phyloP scores from a whole-genome alignment of 2,888 invertebrate genomes.

The Lasioglossum marginatum region DNA sequence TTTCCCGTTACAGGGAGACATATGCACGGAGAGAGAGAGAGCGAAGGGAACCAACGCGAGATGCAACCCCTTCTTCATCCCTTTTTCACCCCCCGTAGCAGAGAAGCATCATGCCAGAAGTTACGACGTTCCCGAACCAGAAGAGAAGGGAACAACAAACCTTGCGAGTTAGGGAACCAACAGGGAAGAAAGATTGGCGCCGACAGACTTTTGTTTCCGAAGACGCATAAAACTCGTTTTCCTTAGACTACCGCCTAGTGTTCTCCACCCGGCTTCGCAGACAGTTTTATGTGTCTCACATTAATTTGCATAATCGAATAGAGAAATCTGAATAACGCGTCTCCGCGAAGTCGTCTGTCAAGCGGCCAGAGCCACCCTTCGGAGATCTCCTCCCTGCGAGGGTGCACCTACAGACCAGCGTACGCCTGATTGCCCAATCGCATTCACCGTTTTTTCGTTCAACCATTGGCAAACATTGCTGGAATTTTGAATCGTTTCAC shows the following conservation, averaged over 20 bases:
- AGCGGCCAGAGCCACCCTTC: conserved; percentile 28
- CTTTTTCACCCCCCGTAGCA: background rate
- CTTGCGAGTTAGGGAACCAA: conserved; percentile 28
- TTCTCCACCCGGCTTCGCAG: conserved; percentile 65
- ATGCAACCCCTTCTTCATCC: background rate
- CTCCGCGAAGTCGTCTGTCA: conserved; percentile 60
- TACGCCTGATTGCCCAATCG: conserved; percentile 60
- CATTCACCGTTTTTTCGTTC: background rate
- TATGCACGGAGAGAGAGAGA: conserved; percentile 65
- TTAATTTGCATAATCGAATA: conserved; percentile 84
- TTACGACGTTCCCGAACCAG: conserved; percentile 60
- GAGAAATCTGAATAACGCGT: conserved; percentile 82
- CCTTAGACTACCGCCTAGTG: conserved; percentile 17
- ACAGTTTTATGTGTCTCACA: conserved; percentile 82
- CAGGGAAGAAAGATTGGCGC: conserved; percentile 75
- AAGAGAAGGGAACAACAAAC: conserved; percentile 42
- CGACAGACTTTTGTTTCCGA: conserved; percentile 82
- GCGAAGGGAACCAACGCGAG: conserved; percentile 59
- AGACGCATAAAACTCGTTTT: conserved; percentile 81
- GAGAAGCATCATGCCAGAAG: conserved; percentile 68
- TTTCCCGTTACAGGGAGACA: conserved; percentile 72
- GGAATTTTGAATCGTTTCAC: background rate
- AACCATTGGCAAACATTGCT: conserved; percentile 26
- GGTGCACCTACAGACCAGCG: conserved; percentile 7
- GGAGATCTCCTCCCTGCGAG: conserved; percentile 20